Evolutionary conservation across 1,140 invertebrate genomes (phyloP).

Genomic region (Dendroctonus ponderosae): DNA sequence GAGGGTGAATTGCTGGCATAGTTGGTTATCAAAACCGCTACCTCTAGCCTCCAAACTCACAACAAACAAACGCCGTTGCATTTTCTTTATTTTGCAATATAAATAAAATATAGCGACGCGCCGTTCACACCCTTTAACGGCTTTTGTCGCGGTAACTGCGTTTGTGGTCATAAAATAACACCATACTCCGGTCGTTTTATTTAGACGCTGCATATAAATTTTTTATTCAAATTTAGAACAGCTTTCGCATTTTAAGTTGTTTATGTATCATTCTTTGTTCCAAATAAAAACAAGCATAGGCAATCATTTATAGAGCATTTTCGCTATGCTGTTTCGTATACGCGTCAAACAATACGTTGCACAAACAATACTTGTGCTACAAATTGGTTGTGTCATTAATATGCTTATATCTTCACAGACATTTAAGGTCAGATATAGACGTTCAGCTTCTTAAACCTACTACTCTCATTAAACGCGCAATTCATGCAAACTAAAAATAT

Average conservation of each 20-base stretch:
- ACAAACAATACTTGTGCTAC: too few species aligned
- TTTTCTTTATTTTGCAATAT: constrained; percentile 13
- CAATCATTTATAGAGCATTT: too few species aligned
- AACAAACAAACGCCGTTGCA: constrained; percentile 1
- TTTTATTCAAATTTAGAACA: not conserved
- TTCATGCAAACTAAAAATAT: too few species aligned
- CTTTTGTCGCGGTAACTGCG: constrained; percentile 4
- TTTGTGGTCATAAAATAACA: constrained; percentile 9
- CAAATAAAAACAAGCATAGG: too few species aligned
- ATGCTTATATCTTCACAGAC: too few species aligned
- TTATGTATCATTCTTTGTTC: not conserved
- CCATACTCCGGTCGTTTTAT: not conserved
- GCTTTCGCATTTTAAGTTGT: not conserved
- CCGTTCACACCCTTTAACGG: constrained; percentile 7
- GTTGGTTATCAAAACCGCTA: not conserved
- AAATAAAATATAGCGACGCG: constrained; percentile 11
- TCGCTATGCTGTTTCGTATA: too few species aligned
- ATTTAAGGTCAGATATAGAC: too few species aligned
- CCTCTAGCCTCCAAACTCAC: not conserved
- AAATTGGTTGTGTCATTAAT: too few species aligned
- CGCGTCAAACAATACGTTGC: too few species aligned
- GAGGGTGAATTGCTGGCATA: not conserved
- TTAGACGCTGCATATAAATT: constrained; percentile 5
- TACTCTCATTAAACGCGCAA: too few species aligned
- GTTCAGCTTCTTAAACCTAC: too few species aligned